phyloP scores from a whole-genome alignment of 2,797 vertebrate species.

The Champsocephalus gunnari region DNA sequence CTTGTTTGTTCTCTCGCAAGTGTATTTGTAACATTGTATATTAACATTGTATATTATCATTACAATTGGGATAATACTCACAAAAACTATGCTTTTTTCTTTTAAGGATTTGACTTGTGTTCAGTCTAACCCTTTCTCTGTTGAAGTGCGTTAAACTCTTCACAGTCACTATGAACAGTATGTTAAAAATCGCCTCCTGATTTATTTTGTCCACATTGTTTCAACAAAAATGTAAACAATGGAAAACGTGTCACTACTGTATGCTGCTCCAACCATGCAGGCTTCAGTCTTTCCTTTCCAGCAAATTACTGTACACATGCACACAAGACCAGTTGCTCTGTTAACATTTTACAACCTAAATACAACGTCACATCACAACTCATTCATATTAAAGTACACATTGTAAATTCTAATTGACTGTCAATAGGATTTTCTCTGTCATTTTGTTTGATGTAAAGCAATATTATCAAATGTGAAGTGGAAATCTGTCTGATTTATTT shows the following conservation, averaged over 20 bases:
- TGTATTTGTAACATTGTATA: not conserved
- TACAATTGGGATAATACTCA: not conserved
- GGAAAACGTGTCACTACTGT: not conserved
- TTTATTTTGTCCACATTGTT: not conserved
- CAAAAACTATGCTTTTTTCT: not conserved
- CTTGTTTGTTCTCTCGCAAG: not conserved
- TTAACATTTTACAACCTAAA: not conserved
- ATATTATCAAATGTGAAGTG: conserved; percentile 10
- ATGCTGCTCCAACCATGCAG: not conserved
- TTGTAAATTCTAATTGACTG: not conserved
- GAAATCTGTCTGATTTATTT: conserved; percentile 16
- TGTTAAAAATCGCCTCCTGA: conserved; percentile 9
- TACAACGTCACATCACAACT: not conserved
- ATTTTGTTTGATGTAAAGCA: conserved; percentile 9
- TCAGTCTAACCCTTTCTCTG: not conserved
- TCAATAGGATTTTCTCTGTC: not conserved
- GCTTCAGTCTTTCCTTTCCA: not conserved
- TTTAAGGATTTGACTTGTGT: not conserved
- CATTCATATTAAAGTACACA: not conserved
- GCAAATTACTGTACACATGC: not conserved
- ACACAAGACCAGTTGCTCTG: not conserved
- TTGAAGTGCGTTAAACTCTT: not conserved
- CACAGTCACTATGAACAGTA: not conserved
- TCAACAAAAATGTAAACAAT: not conserved
- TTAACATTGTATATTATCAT: not conserved